phyloP scores from a whole-genome alignment of 2,113 vertebrate species.

The Prietella phreatophila region DNA sequence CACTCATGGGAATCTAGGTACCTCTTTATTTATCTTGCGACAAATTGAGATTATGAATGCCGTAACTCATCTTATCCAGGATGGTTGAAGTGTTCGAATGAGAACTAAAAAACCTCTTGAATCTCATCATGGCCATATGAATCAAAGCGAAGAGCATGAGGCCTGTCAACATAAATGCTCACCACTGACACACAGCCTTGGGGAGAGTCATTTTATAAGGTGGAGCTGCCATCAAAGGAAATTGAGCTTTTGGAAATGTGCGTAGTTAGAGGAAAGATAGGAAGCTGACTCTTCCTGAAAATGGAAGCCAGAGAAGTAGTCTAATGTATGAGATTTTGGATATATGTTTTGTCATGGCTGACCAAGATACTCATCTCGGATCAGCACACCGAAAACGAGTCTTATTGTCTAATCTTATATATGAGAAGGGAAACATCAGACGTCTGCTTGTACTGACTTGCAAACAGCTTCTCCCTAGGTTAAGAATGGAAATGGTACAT shows the following conservation, averaged over 20 bases:
- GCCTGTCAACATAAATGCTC: conserved; percentile 38
- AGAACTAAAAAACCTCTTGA: conserved; percentile 25
- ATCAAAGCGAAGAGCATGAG: conserved; percentile 31
- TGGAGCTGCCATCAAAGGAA: conserved; percentile 40
- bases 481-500: not conserved
- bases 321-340: conserved; percentile 9
- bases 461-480: not conserved
- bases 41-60: conserved; percentile 31
- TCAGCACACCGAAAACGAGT: not conserved
- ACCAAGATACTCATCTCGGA: not conserved
- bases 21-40: conserved; percentile 20
- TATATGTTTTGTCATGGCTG: conserved; percentile 8
- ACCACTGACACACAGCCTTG: conserved; percentile 36
- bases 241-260: conserved; percentile 39
- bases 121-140: conserved; percentile 27
- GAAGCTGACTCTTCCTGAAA: conserved; percentile 34
- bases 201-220: conserved; percentile 37
- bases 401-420: not conserved
- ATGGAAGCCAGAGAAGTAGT: conserved; percentile 10
- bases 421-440: not conserved
- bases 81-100: conserved; percentile 29
- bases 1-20: not conserved
- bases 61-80: conserved; percentile 15
- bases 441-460: not conserved
- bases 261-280: conserved; percentile 35